Evolutionary conservation across 1,140 invertebrate species (phyloP), one percentile per base, ranked within the genome.

Genomic region (Drosophila lacertosa): DNA sequence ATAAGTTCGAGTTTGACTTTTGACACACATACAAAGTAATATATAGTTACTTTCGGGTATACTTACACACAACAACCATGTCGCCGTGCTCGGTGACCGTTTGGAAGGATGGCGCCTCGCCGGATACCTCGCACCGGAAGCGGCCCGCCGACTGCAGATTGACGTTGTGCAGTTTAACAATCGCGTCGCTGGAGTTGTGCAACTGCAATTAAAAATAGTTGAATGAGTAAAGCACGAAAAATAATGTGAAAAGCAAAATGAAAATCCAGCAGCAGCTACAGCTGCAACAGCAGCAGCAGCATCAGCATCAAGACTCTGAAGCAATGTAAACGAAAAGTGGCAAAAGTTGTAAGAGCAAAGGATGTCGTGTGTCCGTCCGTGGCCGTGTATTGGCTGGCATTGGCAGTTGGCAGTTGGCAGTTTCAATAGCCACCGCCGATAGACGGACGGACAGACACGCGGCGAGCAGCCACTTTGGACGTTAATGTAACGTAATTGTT

Each of bases 81-180:
- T 95, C 93, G 78, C 95, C 94, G 76, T 95, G 94, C 71, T 95
- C 94, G 39, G 94, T 94, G 54, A 96, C 95, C 22, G 95, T 97
- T 90, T 94, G 93, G 90, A 97, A 97, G 53, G 93, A 94, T 10
- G 96, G 95, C 29, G 95, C 96, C 91, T 97, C 96, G 1, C 95
- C 96, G 4, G 96, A 96, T 60, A 97, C 95, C 90, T 97, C 96
- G 86, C 96, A 97, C 66, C 95, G 93, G 92, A 97, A 97, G 18
- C 94, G 92, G 32, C 97, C 97, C 24, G 94, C 94, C 50, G 95
- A 95, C 86, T 95, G 94, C 71, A 97, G 91, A 72, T 95, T 94
- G 62, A 97, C 94, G 35, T 95, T 94, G 66, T 92, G 93, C 62
- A 98, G 91, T 32, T 95, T 94, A 47, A 97, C 95, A 86, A 94